phyloP scores from a whole-genome alignment of 2,888 invertebrate species.

The Leuctra nigra region DNA sequence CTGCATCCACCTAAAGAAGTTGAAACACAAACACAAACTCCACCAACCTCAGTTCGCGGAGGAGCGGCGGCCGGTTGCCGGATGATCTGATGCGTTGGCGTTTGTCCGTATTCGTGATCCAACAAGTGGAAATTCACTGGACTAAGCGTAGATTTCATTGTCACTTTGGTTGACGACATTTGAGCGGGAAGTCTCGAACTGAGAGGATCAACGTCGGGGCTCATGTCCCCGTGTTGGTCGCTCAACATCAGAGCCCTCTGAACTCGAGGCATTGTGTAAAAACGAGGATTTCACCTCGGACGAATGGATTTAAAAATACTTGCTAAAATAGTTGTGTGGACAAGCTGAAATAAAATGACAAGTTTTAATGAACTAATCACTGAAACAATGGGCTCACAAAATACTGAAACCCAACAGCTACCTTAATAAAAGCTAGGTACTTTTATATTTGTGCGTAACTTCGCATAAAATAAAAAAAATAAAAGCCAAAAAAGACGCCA shows the following conservation, averaged over 20 bases:
- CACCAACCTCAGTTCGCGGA: conserved; percentile 33
- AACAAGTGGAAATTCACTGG: conserved; percentile 64
- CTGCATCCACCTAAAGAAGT: too few relatives aligned
- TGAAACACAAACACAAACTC: too few relatives aligned
- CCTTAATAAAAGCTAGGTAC: too few relatives aligned
- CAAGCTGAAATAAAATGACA: too few relatives aligned
- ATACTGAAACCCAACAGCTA: too few relatives aligned
- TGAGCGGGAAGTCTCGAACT: neutral
- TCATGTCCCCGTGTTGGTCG: neutral
- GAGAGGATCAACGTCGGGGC: neutral
- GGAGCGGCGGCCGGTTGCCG: conserved; percentile 41
- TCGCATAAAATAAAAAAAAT: too few relatives aligned
- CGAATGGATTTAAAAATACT: too few relatives aligned
- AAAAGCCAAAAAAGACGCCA: too few relatives aligned
- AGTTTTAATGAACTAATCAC: too few relatives aligned
- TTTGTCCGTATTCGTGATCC: conserved; percentile 83
- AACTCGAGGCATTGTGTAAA: conserved; percentile 15
- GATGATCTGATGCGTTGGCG: conserved; percentile 62
- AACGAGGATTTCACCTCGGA: neutral
- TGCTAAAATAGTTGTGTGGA: too few relatives aligned
- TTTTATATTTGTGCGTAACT: too few relatives aligned
- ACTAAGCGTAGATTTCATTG: conserved; percentile 35
- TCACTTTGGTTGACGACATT: neutral
- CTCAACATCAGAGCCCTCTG: conserved; percentile 7
- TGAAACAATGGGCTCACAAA: too few relatives aligned